Base-by-base conservation (phyloP, 2,888 invertebrate genomes). In the Tenthredo livida region DNA sequence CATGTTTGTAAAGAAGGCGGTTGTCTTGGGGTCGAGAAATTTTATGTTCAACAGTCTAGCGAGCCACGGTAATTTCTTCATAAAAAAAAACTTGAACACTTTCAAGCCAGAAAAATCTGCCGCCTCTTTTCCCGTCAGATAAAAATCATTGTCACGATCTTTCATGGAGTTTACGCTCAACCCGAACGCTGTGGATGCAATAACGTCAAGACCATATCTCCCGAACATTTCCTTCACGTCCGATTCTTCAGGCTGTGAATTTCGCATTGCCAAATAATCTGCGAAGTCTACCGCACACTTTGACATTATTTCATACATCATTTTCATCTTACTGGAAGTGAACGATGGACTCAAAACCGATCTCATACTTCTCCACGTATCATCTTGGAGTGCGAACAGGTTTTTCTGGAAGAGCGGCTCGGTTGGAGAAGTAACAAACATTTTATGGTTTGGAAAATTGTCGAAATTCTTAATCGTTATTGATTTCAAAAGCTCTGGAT, bases 311-410 rank as follows among this genome's bases (percentile, higher is more conserved):
- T 93, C 94, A 89, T 94, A 92, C 94, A 95, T 95, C 2, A 90
- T 88, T 67, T 94, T 94, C 94, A 95, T 95, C 90, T 95, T 95
- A 82, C 94, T 94, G 12, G 94, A 92, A 0, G 95, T 95, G 90
- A 95, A 95, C 0, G 95, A 94, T 0, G 95, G 95, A 21, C 94
- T 94, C 37, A 95, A 87, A 0, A 94, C 93, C 0, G 91, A 90
- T 29, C 95, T 90, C 93, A 95, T 94, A 5, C 94, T 93, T 0
- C 94, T 92, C 95, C 95, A 95, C 90, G 88, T 93, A 0, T 95
- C 93, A 12, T 94, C 95, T 5, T 84, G 83, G 0, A 91, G 67
- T 0, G 86, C 86, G 54, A 91, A 88, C 0, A 91, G 78, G 40
- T 88, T 88, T 1, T 88, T 89, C 4, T 84, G 87, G 40, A 91